These are phyloP conservation scores for Chelonus formosanus DNA, from an alignment of 2,888 invertebrate genomes.

Conservation along the genomic window DNA sequence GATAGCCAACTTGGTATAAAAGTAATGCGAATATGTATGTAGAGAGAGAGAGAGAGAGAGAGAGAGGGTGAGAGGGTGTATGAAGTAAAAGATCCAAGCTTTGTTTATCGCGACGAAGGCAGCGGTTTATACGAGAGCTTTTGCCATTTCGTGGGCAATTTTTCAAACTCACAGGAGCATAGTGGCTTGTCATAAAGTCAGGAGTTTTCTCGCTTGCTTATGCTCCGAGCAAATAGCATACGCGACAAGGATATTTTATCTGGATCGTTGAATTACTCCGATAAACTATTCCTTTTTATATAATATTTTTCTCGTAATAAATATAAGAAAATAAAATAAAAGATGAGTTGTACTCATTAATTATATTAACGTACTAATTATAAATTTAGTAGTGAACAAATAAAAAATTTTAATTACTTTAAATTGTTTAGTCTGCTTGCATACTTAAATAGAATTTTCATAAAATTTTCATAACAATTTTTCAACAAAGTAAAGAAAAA, in stretches of 20 bases:
- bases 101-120: constrained; percentile 40
- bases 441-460: too few relatives aligned
- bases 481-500: too few relatives aligned
- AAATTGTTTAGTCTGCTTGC: too few relatives aligned
- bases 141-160: constrained; percentile 48
- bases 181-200: constrained; percentile 46
- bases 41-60: background rate
- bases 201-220: constrained; percentile 44
- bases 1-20: constrained; percentile 10
- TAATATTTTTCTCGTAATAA: background rate
- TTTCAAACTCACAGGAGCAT: constrained; percentile 44
- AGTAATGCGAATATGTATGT: constrained; percentile 13
- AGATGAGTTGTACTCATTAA: too few relatives aligned
- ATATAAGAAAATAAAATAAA: too few relatives aligned
- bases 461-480: too few relatives aligned
- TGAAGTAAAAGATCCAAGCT: constrained; percentile 33
- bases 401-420: too few relatives aligned
- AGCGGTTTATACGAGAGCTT: constrained; percentile 45
- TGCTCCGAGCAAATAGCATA: constrained; percentile 43
- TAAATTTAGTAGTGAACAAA: too few relatives aligned
- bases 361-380: too few relatives aligned
- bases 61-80: background rate
- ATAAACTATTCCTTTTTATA: constrained; percentile 26
- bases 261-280: constrained; percentile 34
- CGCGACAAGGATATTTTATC: constrained; percentile 47